Percentiles rank a stretch among this genome's conserved stretches.
These are phyloP conservation scores for Cetonia aurata DNA, from an alignment of 2,888 invertebrate genomes.

Conservation along the genomic window DNA sequence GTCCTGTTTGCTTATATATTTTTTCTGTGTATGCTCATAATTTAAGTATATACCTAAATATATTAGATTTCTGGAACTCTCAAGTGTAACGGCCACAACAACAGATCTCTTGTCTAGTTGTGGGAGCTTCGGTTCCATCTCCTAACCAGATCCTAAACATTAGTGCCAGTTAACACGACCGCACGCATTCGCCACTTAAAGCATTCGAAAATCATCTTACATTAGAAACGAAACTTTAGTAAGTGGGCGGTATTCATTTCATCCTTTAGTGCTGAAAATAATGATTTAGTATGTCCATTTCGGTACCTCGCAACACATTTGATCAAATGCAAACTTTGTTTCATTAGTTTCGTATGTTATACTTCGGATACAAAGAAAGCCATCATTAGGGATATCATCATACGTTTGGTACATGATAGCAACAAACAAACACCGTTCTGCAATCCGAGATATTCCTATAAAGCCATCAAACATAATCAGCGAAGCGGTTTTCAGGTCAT, in stretches of 20 bases:
- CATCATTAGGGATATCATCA: neutral
- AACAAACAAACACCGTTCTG: slow-evolving; percentile 7
- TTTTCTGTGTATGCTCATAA: neutral
- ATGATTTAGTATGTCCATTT: too few relatives aligned
- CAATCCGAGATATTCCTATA: slow-evolving; percentile 30
- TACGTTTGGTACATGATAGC: neutral
- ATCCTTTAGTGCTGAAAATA: neutral
- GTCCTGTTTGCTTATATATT: neutral
- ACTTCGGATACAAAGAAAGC: neutral
- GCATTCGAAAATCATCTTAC: neutral
- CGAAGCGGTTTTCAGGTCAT: slow-evolving; percentile 41
- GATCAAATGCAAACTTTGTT: neutral
- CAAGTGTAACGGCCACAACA: slow-evolving; percentile 19
- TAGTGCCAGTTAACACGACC: slow-evolving; percentile 41
- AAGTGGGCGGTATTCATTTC: neutral
- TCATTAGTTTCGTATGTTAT: neutral
- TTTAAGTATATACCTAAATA: neutral
- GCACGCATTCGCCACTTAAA: slow-evolving; percentile 14
- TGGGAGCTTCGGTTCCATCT: neutral
- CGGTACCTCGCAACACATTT: too few relatives aligned
- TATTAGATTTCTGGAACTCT: slow-evolving; percentile 20
- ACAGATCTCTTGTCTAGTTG: slow-evolving; percentile 11
- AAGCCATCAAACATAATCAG: slow-evolving; percentile 36
- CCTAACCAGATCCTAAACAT: slow-evolving; percentile 12
- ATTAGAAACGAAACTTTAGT: neutral